A percentile compares a stretch with the other conserved stretches of the same genome.
phyloP scores from a whole-genome alignment of 2,888 invertebrate species.

The Cyclophora albipunctata region DNA sequence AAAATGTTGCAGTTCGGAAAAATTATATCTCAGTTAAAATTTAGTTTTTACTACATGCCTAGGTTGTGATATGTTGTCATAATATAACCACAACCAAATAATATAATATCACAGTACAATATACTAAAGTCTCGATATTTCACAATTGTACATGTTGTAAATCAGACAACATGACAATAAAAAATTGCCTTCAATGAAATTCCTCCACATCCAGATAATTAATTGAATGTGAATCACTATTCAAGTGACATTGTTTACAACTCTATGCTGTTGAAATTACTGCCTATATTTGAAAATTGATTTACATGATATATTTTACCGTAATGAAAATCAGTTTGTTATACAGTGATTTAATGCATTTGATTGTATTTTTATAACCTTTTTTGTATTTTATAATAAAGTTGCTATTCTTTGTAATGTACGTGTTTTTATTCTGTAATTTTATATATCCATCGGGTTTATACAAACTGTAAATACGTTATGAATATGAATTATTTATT shows the following conservation, averaged over 20 bases:
- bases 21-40: conserved; percentile 33
- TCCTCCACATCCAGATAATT: too few species aligned
- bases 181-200: too few species aligned
- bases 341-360: conserved; percentile 71
- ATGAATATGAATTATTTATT: too few species aligned
- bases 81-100: too few species aligned
- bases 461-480: background rate
- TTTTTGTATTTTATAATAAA: conserved; percentile 72
- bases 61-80: conserved; percentile 45
- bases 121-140: too few species aligned
- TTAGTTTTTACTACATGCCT: conserved; percentile 43
- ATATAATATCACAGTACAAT: too few species aligned
- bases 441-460: background rate
- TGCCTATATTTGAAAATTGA: conserved; percentile 46
- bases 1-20: conserved; percentile 45
- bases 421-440: conserved; percentile 41
- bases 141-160: too few species aligned
- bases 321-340: conserved; percentile 16
- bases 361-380: conserved; percentile 75
- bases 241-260: too few species aligned
- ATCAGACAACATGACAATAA: too few species aligned
- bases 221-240: too few species aligned
- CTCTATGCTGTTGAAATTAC: conserved; percentile 31
- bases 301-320: conserved; percentile 24
- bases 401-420: conserved; percentile 68